Base-by-base conservation (phyloP, 1,140 invertebrate species). In the Hormaphis cornu region DNA sequence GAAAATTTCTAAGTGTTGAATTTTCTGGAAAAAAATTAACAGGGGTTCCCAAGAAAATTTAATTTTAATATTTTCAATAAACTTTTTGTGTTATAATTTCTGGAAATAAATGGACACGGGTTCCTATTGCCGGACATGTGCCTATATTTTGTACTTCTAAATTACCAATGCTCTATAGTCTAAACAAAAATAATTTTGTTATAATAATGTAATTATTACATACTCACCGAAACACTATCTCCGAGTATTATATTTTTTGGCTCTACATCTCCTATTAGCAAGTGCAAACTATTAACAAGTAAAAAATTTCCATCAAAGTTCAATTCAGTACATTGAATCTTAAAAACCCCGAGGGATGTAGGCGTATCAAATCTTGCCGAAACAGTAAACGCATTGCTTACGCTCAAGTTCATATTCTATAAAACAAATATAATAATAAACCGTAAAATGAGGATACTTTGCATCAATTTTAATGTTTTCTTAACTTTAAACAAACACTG, bases 201-300 rank as follows among this genome's bases (percentile, higher is more conserved):
- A 9, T 33, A 6, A 33, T 33, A 33, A 33, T 33, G 9, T 33
- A 33, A 33, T 33, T 6, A 33, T 58, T n/a, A n/a, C n/a, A 30
- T 66, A 66, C 61, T 66, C n/a, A 66, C 61, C 16, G 61, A 50
- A 50, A 66, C 44, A 22, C 44, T 66, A 33, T 66, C 61, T 50
- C 61, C 61, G 10, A 48, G 30, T 66, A 30, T 48, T 33, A 66
- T 66, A 26, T n/a, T 22, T 35, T 16, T 66, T 50, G 61, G 61
- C 50, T 66, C 61, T 24, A 66, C 28, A 24, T 66, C 50, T 66
- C 18, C 40, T 20, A 66, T 30, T 24, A 50, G 30, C 20, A 66
- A 66, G 35, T 66, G 44, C 35, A 66, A 35, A 46, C 61, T 66
- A 35, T 66, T 66, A n/a, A 66, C 61, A 35, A 66, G 61, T 66